phyloP scores from a whole-genome alignment of 2,113 vertebrate species.

The Amazona guildingii region DNA sequence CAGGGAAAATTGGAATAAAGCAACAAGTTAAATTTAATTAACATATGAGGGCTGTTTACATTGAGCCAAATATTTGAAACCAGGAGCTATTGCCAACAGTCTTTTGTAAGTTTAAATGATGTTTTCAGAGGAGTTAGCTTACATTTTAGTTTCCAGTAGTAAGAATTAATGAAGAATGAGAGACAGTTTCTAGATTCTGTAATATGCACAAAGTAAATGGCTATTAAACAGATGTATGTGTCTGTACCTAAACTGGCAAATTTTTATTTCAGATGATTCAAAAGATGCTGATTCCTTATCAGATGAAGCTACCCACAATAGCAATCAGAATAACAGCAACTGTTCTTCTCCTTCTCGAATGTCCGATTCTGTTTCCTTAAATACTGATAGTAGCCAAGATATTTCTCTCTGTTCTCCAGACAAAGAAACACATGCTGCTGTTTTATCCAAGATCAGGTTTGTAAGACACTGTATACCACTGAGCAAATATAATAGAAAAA shows the following conservation, averaged over 20 bases:
- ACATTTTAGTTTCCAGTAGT: neutral
- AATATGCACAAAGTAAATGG: neutral
- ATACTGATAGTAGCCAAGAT: constrained; percentile 96
- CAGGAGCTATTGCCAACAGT: neutral
- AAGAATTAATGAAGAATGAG: neutral
- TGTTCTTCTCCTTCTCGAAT: constrained; percentile 97
- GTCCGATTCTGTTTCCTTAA: constrained; percentile 97
- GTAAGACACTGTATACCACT: neutral
- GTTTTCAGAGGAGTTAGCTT: neutral
- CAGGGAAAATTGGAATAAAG: neutral
- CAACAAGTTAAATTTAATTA: neutral
- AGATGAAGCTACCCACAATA: constrained; percentile 94
- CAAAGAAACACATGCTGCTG: constrained; percentile 82
- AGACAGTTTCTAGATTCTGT: neutral
- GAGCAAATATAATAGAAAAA: neutral
- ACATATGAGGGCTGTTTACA: neutral
- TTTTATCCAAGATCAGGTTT: constrained; percentile 85
- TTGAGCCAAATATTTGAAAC: neutral
- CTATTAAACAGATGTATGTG: neutral
- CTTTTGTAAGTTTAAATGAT: neutral
- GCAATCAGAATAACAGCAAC: constrained; percentile 99
- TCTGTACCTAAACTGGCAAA: neutral
- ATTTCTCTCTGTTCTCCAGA: constrained; percentile 91
- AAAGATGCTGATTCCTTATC: constrained; percentile 92
- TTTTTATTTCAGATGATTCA: constrained; percentile 81